Conservation (phyloP, 2,797 vertebrate species). For the Gallinago solitaria region DNA sequence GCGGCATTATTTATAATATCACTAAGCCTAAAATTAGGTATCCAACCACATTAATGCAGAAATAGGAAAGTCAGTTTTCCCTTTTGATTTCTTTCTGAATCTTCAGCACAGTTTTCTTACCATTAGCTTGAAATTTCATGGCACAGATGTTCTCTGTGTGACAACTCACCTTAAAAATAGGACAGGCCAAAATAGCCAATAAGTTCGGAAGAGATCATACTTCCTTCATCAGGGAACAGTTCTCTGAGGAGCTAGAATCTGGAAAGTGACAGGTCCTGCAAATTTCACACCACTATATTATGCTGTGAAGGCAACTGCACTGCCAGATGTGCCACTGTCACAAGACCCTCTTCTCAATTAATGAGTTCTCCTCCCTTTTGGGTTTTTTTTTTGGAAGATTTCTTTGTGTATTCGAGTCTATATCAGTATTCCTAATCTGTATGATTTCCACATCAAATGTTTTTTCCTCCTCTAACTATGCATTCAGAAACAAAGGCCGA, state of each 20-base stretch:
- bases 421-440: not conserved
- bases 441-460: not conserved
- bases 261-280: not conserved
- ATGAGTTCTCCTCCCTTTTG: not conserved
- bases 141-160: not conserved
- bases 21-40: slow-evolving; percentile 6
- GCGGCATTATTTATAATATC: not conserved
- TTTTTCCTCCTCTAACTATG: not conserved
- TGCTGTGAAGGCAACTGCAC: not conserved
- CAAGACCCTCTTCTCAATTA: not conserved
- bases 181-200: not conserved
- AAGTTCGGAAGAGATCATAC: not conserved
- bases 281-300: not conserved
- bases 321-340: not conserved
- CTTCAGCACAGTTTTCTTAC: not conserved
- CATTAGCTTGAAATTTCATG: not conserved
- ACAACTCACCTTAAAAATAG: not conserved
- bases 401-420: not conserved
- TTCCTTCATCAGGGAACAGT: not conserved
- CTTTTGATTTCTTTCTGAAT: not conserved
- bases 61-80: not conserved
- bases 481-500: not conserved
- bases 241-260: not conserved
- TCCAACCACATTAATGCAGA: not conserved
- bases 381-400: not conserved